Conservation (phyloP, 2,888 invertebrate genomes). For the Eumacrocentrus americanus region DNA sequence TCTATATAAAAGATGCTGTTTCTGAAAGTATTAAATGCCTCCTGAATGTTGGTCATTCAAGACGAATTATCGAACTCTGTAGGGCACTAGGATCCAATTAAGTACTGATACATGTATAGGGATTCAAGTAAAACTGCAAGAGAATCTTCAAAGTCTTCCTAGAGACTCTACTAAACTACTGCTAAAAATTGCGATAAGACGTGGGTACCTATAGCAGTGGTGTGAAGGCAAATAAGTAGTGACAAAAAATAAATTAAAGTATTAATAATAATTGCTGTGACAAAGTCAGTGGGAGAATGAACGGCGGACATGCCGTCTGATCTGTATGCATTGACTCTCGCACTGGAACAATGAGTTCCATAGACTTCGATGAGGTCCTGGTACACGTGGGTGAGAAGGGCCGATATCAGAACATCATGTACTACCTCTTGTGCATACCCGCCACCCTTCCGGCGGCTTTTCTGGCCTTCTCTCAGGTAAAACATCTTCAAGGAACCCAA, state of each 20-base stretch:
- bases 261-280: conserved; percentile 15
- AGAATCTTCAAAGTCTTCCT: conserved; percentile 5
- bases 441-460: conserved; percentile 72
- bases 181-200: too few relatives aligned
- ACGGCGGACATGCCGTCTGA: conserved; percentile 42
- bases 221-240: background rate
- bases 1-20: background rate
- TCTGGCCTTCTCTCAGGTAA: conserved; percentile 71
- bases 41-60: background rate
- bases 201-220: too few relatives aligned
- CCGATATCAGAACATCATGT: conserved; percentile 69
- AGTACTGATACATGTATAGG: conserved; percentile 6
- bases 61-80: background rate
- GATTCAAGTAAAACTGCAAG: background rate
- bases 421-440: conserved; percentile 70
- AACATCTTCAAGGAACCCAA: conserved; percentile 2
- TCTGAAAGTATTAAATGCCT: conserved; percentile 12
- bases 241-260: background rate
- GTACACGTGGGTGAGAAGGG: conserved; percentile 70
- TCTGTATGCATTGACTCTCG: conserved; percentile 32
- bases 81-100: conserved; percentile 8
- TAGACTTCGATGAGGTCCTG: conserved; percentile 68
- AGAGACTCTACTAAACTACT: too few relatives aligned
- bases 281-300: conserved; percentile 33
- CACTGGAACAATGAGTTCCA: conserved; percentile 57